Percentiles rank a stretch among this genome's conserved stretches.
Conservation (phyloP, 2,888 invertebrate species). For the Meghimatium bilineatum region DNA sequence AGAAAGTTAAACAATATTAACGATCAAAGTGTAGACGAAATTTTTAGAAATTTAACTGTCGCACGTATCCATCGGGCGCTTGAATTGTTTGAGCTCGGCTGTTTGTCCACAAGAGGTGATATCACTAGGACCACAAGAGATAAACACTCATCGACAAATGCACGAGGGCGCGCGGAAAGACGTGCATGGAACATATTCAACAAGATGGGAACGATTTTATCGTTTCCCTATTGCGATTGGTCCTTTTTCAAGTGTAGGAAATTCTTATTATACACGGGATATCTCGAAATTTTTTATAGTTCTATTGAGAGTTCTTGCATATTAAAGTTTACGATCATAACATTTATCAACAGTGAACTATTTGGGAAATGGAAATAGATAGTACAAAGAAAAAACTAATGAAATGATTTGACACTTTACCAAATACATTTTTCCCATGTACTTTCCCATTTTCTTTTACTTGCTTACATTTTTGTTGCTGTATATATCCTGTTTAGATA, state of each 20-base stretch:
- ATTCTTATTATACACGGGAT: not conserved
- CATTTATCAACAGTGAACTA: not conserved
- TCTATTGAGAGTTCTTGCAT: not conserved
- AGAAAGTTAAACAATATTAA: not conserved
- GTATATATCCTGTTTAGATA: no score
- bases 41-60: not conserved
- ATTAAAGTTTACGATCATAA: not conserved
- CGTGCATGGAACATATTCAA: slow-evolving; percentile 1
- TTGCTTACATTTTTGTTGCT: no score
- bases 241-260: not conserved
- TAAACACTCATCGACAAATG: slow-evolving; percentile 23
- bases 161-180: slow-evolving; percentile 4
- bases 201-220: slow-evolving; percentile 9
- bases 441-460: no score
- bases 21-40: not conserved
- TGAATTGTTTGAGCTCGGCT: slow-evolving; percentile 7
- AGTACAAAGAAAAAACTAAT: not conserved
- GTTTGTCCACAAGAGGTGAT: slow-evolving; percentile 15
- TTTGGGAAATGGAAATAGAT: not conserved
- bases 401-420: not conserved
- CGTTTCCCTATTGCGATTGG: not conserved
- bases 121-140: slow-evolving; percentile 7
- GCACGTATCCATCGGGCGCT: not conserved
- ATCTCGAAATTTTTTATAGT: not conserved
- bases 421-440: no score